Conservation (phyloP, 2,888 invertebrate species). For the Lysandra coridon region DNA sequence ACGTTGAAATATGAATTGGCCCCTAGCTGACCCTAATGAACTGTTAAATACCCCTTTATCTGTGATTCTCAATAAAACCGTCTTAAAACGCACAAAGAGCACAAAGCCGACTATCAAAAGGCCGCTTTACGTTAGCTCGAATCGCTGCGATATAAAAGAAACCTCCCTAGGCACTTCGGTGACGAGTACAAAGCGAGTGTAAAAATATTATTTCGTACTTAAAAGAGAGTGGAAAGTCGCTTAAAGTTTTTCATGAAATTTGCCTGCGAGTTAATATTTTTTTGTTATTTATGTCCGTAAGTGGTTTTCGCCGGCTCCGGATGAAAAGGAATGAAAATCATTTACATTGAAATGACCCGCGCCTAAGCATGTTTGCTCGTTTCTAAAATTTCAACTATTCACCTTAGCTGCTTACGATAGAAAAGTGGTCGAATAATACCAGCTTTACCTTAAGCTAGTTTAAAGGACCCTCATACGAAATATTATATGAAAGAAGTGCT, state of each 20-base stretch:
- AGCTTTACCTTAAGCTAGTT: not conserved
- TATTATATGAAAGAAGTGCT: too few species aligned
- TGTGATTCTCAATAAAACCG: not conserved
- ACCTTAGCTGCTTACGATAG: not conserved
- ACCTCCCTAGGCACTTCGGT: not conserved
- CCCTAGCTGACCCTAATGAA: not conserved
- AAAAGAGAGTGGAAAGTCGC: slow-evolving; percentile 2
- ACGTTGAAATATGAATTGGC: not conserved
- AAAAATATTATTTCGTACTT: slow-evolving; percentile 16
- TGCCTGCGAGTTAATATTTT: not conserved
- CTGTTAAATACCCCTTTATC: not conserved
- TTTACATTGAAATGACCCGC: not conserved
- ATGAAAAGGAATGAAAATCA: not conserved
- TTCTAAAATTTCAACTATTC: not conserved
- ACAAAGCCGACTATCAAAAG: slow-evolving; percentile 19
- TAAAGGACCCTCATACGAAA: too few species aligned
- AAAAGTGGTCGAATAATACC: not conserved
- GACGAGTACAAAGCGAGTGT: slow-evolving; percentile 2
- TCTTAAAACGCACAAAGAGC: not conserved
- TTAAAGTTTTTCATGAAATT: not conserved
- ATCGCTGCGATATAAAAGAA: slow-evolving; percentile 10
- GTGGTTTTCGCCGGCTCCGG: not conserved
- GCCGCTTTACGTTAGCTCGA: slow-evolving; percentile 1
- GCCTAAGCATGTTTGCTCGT: not conserved
- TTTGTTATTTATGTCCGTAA: not conserved